phyloP scores from a whole-genome alignment of 2,888 invertebrate species.

The Corbicula japonica region DNA sequence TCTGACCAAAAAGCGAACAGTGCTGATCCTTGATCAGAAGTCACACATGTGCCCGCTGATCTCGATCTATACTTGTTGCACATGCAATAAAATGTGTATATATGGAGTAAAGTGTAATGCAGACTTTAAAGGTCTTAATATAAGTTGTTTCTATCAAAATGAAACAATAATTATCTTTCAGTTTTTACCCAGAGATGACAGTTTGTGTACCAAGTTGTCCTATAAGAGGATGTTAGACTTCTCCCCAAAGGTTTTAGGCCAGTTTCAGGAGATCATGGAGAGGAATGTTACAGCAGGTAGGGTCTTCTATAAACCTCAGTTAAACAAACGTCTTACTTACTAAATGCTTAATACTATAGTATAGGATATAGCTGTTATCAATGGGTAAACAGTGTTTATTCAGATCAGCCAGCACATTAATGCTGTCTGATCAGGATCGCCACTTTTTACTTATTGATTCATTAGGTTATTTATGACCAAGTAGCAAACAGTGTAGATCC shows the following conservation, averaged over 20 bases:
- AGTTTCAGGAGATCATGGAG: conserved; percentile 75
- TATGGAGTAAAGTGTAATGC: background rate
- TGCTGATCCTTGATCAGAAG: too few relatives aligned
- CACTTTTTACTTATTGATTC: too few relatives aligned
- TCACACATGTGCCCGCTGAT: too few relatives aligned
- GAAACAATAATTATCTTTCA: conserved; percentile 61
- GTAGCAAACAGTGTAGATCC: too few relatives aligned
- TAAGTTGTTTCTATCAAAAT: background rate
- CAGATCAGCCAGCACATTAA: too few relatives aligned
- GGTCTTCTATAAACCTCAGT: background rate
- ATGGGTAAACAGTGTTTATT: too few relatives aligned
- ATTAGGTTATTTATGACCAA: too few relatives aligned
- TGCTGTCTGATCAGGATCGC: too few relatives aligned
- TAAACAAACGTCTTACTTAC: background rate
- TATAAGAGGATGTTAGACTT: conserved; percentile 80
- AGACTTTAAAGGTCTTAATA: background rate
- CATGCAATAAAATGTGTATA: background rate
- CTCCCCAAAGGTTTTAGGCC: conserved; percentile 90
- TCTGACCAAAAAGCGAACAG: too few relatives aligned
- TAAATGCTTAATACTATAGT: too few relatives aligned
- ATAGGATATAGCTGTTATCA: too few relatives aligned
- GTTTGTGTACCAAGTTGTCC: conserved; percentile 70
- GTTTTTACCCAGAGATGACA: conserved; percentile 85
- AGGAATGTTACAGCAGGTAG: conserved; percentile 71
- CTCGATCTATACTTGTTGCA: background rate